Percentiles rank a stretch among this genome's conserved stretches.
phyloP scores from a whole-genome alignment of 2,888 invertebrate genomes.

The Pandemis heparana region DNA sequence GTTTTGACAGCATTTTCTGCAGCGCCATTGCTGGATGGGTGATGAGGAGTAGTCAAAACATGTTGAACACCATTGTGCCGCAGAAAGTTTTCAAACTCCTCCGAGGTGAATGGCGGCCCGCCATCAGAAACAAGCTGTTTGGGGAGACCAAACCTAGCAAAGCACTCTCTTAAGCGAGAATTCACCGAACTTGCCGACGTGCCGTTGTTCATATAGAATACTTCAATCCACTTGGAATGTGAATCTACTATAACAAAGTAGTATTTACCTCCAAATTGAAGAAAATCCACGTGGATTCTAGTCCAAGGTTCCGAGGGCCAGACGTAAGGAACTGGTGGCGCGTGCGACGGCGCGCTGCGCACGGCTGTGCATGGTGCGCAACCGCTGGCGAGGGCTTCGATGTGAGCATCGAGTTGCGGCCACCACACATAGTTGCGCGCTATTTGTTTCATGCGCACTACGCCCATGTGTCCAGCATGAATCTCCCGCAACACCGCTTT shows the following conservation, averaged over 20 bases:
- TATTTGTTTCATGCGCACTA: not conserved
- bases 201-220: not conserved
- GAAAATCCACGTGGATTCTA: conserved; percentile 29
- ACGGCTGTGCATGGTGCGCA: not conserved
- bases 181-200: conserved; percentile 6
- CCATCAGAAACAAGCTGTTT: conserved; percentile 11
- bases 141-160: conserved; percentile 20
- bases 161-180: conserved; percentile 1
- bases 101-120: conserved; percentile 15
- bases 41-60: not conserved
- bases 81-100: conserved; percentile 1
- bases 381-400: not conserved
- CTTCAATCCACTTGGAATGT: conserved; percentile 27
- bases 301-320: conserved; percentile 20
- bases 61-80: not conserved
- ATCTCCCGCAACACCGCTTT: conserved; percentile 6
- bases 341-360: not conserved
- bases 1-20: conserved; percentile 17
- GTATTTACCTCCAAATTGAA: not conserved
- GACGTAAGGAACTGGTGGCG: not conserved
- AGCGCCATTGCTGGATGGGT: conserved; percentile 14
- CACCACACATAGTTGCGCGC: conserved; percentile 2
- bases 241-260: conserved; percentile 15
- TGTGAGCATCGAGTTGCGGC: not conserved
- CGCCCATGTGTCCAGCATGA: conserved; percentile 4